Evolutionary conservation across 2,888 invertebrate genomes (phyloP).

Genomic region (Diarsia brunnea): DNA sequence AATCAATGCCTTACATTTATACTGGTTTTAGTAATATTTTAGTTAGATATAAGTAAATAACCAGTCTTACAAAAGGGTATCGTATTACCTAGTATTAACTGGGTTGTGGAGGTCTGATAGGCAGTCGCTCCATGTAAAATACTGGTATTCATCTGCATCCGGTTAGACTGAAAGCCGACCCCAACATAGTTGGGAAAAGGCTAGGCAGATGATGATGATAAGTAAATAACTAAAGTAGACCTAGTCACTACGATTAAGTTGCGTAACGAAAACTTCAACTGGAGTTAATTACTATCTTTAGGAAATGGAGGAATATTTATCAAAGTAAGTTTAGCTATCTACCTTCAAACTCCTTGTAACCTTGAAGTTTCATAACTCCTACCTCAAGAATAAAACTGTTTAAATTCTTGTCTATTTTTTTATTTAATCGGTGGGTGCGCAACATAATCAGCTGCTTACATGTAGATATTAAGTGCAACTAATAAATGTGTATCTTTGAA

Average conservation of each 20-base stretch:
- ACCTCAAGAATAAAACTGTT: not conserved
- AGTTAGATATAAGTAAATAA: not conserved
- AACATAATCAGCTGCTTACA: not conserved
- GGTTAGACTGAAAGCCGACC: too few relatives aligned
- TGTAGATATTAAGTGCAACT: not conserved
- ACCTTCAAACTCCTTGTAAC: not conserved
- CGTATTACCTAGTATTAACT: too few relatives aligned
- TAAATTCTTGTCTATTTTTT: not conserved
- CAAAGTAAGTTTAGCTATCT: not conserved
- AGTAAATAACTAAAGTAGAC: constrained; percentile 3
- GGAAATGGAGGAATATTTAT: not conserved
- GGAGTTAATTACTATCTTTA: not conserved
- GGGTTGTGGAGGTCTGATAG: too few relatives aligned
- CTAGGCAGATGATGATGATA: too few relatives aligned
- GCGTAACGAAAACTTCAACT: not conserved
- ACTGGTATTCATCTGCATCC: too few relatives aligned
- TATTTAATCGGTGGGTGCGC: not conserved
- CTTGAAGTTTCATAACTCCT: not conserved
- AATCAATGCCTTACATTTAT: too few relatives aligned
- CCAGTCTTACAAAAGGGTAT: too few relatives aligned
- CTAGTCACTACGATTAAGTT: not conserved
- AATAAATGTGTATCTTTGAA: not conserved
- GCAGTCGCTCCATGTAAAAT: too few relatives aligned
- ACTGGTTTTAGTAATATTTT: not conserved
- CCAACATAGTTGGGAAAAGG: too few relatives aligned